Evolutionary conservation across 1,140 invertebrate genomes (phyloP), one percentile per base, ranked within the genome.

Genomic region (Chionoecetes opilio): DNA sequence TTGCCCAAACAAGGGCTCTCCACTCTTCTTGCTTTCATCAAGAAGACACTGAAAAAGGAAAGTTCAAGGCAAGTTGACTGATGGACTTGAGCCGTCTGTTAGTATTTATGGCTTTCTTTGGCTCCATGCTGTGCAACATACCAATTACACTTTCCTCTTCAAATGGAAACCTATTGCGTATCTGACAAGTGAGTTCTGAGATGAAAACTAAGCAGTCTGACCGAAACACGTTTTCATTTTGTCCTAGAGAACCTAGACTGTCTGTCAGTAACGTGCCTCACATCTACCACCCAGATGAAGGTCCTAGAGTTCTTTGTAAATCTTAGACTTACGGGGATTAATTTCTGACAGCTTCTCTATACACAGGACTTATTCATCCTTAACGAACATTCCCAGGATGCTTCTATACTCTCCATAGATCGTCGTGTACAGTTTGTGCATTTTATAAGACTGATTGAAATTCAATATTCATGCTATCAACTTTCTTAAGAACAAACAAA

Each of bases 251-350:
- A n/a, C 88, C 37, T 29, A 91, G 90, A 32, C 38, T 29, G 31
- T 91, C 90, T n/a, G 26, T 91, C 63, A 91, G 21, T 53, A 91
- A 91, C 90, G 75, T 91, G 90, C 90, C 75, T 91, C 90, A 91
- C 93, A 88, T 94, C 85, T 88, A 94, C 85, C 84, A 46, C 93
- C 93, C 17, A 88, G 34, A 94, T 94, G 85, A 53, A 94, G 9
- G 26, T 88, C 93, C 14, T 34, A 53, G 9, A 94, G 26, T 14
- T 88, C 93, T 88, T 88, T 88, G 85, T 88, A 88, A 94, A 88
- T 53, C 32, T 75, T 32, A n/a, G 85, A 94, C 26, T 88, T 29
- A 35, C 8, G 46, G n/a, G 84, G 93, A 88, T 88, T 85, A 41
- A 53, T 88, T 87, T 46, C 38, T 29, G 93, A 88, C 85, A 88